phyloP scores from a whole-genome alignment of 2,113 vertebrate species.

The Rhinogobius similis region DNA sequence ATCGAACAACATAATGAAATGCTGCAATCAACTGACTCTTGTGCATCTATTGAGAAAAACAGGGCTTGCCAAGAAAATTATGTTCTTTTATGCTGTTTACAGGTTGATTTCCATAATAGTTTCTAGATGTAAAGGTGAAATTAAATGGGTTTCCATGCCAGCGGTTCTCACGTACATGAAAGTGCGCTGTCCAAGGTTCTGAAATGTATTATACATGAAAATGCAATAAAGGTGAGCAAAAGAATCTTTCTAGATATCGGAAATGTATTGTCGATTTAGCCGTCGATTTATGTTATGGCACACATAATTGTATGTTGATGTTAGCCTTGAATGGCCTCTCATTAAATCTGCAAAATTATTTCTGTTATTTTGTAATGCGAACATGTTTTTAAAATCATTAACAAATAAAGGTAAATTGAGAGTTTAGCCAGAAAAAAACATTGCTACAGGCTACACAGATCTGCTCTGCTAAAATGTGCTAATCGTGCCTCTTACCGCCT shows the following conservation, averaged over 20 bases:
- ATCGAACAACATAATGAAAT: slow-evolving; percentile 14
- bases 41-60: neutral
- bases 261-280: too few relatives aligned
- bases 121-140: neutral
- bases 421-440: slow-evolving; percentile 17
- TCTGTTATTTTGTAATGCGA: neutral
- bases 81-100: neutral
- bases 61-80: neutral
- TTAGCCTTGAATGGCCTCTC: too few relatives aligned
- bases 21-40: neutral
- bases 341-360: too few relatives aligned
- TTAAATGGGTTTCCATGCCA: neutral
- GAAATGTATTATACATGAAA: slow-evolving; percentile 7
- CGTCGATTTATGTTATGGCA: too few relatives aligned
- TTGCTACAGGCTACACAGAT: slow-evolving; percentile 12
- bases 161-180: too few relatives aligned
- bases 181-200: slow-evolving; percentile 44
- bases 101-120: too few relatives aligned
- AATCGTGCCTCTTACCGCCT: neutral
- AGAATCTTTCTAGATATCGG: too few relatives aligned
- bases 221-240: neutral
- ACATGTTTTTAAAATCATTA: neutral
- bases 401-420: slow-evolving; percentile 4
- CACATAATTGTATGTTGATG: too few relatives aligned
- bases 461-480: slow-evolving; percentile 4